Evolutionary conservation across 2,888 invertebrate genomes (phyloP).

Genomic region (Cryptops parisi): DNA sequence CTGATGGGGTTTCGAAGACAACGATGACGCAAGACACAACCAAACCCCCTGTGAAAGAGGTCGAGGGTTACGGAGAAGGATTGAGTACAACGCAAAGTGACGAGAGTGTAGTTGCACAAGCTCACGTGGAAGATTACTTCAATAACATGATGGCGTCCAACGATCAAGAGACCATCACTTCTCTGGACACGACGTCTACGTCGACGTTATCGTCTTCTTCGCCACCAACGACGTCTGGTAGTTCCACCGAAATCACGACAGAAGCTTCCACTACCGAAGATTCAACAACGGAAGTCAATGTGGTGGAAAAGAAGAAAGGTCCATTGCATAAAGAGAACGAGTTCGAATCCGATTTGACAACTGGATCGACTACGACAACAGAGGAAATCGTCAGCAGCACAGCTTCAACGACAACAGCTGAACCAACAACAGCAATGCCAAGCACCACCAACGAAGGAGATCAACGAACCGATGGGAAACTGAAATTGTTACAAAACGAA

Average conservation of each 20-base stretch:
- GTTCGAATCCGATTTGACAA: too few relatives aligned
- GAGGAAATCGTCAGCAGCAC: not conserved
- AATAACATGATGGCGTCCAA: not conserved
- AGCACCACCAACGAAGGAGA: not conserved
- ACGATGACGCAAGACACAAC: not conserved
- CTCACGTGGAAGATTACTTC: not conserved
- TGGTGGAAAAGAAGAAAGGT: too few relatives aligned
- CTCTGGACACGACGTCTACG: not conserved
- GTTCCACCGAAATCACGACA: not conserved
- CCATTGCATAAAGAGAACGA: too few relatives aligned
- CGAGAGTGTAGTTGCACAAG: not conserved
- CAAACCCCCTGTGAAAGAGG: not conserved
- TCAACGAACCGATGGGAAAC: not conserved
- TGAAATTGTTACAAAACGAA: not conserved
- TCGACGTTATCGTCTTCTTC: not conserved
- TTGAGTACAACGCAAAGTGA: not conserved
- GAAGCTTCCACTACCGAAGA: not conserved
- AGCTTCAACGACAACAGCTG: not conserved
- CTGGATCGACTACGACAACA: not conserved
- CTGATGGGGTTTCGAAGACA: not conserved
- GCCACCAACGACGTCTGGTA: not conserved
- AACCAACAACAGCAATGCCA: not conserved
- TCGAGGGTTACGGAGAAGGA: not conserved
- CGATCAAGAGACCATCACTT: not conserved
- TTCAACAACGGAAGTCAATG: not conserved